A percentile compares a stretch with the other conserved stretches of the same genome.
These are phyloP conservation scores for Halichoeres trimaculatus DNA, from an alignment of 2,113 vertebrate species.

Conservation along the genomic window DNA sequence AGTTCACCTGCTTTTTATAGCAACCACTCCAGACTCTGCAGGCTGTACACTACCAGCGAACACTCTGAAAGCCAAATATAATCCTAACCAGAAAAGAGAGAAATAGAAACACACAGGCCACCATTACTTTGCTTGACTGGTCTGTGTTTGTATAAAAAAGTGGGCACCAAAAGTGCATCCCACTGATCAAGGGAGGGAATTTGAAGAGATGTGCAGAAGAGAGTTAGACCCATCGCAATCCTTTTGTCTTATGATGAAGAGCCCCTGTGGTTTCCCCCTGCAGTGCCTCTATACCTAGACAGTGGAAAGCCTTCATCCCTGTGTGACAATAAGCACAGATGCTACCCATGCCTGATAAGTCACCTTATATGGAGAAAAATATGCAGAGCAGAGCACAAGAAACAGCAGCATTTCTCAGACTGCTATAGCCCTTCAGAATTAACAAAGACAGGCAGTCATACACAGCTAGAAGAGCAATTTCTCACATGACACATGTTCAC, in stretches of 20 bases:
- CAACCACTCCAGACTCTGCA: conserved; percentile 63
- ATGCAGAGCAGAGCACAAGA: conserved; percentile 73
- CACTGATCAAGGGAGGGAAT: background rate
- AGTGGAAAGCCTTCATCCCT: conserved; percentile 70
- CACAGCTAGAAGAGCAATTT: conserved; percentile 17
- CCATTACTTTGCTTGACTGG: conserved; percentile 30
- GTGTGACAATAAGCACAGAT: conserved; percentile 85
- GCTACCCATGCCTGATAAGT: conserved; percentile 77
- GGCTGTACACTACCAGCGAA: conserved; percentile 46
- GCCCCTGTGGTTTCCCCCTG: conserved; percentile 27
- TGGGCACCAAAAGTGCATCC: conserved; percentile 11
- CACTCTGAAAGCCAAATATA: conserved; percentile 70
- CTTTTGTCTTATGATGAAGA: conserved; percentile 2
- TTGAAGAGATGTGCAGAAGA: background rate
- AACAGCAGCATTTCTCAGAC: conserved; percentile 71
- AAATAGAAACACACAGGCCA: conserved; percentile 62
- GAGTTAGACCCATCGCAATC: conserved; percentile 8
- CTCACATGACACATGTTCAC: background rate
- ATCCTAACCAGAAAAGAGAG: conserved; percentile 60
- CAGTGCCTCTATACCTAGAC: conserved; percentile 60
- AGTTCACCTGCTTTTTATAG: conserved; percentile 83
- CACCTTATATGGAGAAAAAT: conserved; percentile 86
- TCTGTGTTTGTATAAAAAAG: background rate
- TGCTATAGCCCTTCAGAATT: conserved; percentile 62
- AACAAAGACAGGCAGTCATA: conserved; percentile 43